Evolutionary conservation across 1,140 invertebrate genomes (phyloP).

Genomic region (Subanguina moxae): DNA sequence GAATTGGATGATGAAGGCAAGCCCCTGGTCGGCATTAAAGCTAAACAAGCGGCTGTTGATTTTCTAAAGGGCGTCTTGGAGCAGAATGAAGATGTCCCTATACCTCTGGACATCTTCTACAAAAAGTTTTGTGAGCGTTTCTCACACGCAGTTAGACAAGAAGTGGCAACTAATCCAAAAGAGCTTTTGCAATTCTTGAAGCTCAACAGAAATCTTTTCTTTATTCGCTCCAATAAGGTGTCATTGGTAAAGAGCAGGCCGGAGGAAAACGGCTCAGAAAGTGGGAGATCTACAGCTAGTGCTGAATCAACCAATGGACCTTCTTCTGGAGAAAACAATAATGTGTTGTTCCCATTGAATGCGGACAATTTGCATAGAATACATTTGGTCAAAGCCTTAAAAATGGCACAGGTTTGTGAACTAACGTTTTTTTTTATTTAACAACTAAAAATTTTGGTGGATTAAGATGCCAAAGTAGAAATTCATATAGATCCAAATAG

Average conservation of each 20-base stretch:
- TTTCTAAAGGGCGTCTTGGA: conserved; percentile 57
- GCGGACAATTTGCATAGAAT: conserved; percentile 51
- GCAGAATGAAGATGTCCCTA: conserved; percentile 57
- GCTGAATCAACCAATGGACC: conserved; percentile 26
- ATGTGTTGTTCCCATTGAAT: conserved; percentile 54
- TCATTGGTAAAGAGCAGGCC: conserved; percentile 53
- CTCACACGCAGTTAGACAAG: conserved; percentile 55
- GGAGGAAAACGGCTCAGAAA: conserved; percentile 58
- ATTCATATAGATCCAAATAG: no score
- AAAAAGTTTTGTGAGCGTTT: conserved; percentile 57
- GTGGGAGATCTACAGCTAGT: conserved; percentile 50
- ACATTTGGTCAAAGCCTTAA: conserved; percentile 52
- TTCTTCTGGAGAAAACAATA: conserved; percentile 42
- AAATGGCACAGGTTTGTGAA: conserved; percentile 40
- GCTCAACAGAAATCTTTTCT: conserved; percentile 55
- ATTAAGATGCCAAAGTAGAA: no score
- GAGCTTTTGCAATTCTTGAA: conserved; percentile 58
- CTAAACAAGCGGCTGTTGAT: conserved; percentile 58
- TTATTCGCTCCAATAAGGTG: conserved; percentile 58
- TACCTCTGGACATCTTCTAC: conserved; percentile 58
- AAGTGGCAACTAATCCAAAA: conserved; percentile 59
- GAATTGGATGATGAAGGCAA: conserved; percentile 58
- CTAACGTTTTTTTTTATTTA: no score
- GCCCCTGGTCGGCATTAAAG: conserved; percentile 55
- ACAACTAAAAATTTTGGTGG: no score